phyloP scores from a whole-genome alignment of 2,888 invertebrate species.

The Eledona agricola region DNA sequence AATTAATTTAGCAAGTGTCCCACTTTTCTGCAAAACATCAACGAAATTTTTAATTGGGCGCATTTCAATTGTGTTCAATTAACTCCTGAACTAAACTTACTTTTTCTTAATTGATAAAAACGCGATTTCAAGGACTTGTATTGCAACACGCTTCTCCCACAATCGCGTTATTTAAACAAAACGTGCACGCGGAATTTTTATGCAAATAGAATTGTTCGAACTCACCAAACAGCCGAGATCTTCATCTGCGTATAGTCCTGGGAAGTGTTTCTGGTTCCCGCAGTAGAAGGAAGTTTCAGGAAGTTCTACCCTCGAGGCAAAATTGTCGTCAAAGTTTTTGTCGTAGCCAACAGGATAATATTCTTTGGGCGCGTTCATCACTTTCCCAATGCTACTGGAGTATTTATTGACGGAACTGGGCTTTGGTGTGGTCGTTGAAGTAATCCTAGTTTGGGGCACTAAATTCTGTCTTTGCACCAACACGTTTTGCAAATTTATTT shows the following conservation, averaged over 20 bases:
- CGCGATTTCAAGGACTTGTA: slow-evolving; percentile 26
- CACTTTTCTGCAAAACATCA: slow-evolving; percentile 27
- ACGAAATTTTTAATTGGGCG: slow-evolving; percentile 4
- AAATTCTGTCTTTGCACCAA: slow-evolving; percentile 76
- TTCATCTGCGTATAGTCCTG: slow-evolving; percentile 88
- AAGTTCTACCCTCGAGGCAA: slow-evolving; percentile 83
- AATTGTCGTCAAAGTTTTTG: slow-evolving; percentile 89
- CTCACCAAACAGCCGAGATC: slow-evolving; percentile 90
- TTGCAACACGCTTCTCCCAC: too few species aligned
- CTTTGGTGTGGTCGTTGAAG: slow-evolving; percentile 60
- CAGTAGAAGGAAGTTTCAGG: slow-evolving; percentile 87
- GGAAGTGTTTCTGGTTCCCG: slow-evolving; percentile 89
- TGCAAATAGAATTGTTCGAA: neutral
- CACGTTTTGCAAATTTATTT: slow-evolving; percentile 80
- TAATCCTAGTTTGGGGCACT: slow-evolving; percentile 60
- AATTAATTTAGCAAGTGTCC: slow-evolving; percentile 24
- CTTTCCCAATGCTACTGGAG: slow-evolving; percentile 65
- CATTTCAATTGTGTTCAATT: slow-evolving; percentile 14
- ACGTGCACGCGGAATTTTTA: neutral
- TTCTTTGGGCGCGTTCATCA: slow-evolving; percentile 90
- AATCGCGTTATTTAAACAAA: slow-evolving; percentile 2
- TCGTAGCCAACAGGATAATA: slow-evolving; percentile 90
- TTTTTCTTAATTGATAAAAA: too few species aligned
- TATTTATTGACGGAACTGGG: slow-evolving; percentile 60
- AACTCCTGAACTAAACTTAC: too few species aligned